phyloP scores from a whole-genome alignment of 1,140 invertebrate species.

The Venturia canescens region DNA sequence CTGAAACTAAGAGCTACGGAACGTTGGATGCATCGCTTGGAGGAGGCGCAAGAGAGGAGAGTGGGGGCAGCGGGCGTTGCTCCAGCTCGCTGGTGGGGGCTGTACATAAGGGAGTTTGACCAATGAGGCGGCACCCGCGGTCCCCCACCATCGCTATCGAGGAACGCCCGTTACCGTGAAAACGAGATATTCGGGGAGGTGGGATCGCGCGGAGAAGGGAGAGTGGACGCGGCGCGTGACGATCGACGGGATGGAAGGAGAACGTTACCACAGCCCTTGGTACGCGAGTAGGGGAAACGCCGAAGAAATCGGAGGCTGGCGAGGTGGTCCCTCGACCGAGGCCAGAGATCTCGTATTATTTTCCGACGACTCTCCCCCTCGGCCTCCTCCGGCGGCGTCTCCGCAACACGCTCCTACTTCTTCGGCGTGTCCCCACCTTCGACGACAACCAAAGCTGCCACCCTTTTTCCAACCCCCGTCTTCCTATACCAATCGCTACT shows the following conservation, averaged over 20 bases:
- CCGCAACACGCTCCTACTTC: slow-evolving; percentile 40
- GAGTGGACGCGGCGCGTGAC: slow-evolving; percentile 3
- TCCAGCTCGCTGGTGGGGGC: slow-evolving; percentile 61
- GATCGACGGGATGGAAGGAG: slow-evolving; percentile 52
- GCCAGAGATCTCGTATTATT: slow-evolving; percentile 57
- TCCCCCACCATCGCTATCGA: slow-evolving; percentile 7
- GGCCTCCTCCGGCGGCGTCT: slow-evolving; percentile 36
- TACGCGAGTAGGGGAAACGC: slow-evolving; percentile 58
- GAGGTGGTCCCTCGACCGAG: slow-evolving; percentile 69
- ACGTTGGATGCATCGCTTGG: slow-evolving; percentile 75
- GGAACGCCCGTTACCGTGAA: slow-evolving; percentile 37
- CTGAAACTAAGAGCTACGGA: slow-evolving; percentile 78
- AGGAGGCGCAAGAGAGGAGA: slow-evolving; percentile 69
- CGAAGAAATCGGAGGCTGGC: slow-evolving; percentile 73
- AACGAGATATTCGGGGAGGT: slow-evolving; percentile 4
- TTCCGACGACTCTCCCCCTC: slow-evolving; percentile 48
- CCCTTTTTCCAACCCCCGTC: slow-evolving; percentile 72
- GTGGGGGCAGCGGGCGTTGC: slow-evolving; percentile 66
- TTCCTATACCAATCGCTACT: slow-evolving; percentile 70
- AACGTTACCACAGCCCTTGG: slow-evolving; percentile 48
- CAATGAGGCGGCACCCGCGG: slow-evolving; percentile 63
- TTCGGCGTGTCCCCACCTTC: slow-evolving; percentile 59
- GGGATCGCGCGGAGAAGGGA: background rate
- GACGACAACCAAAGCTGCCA: slow-evolving; percentile 60
- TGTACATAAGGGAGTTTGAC: slow-evolving; percentile 64